Evolutionary conservation across 2,888 invertebrate genomes (phyloP).

Genomic region (Phortica magna): DNA sequence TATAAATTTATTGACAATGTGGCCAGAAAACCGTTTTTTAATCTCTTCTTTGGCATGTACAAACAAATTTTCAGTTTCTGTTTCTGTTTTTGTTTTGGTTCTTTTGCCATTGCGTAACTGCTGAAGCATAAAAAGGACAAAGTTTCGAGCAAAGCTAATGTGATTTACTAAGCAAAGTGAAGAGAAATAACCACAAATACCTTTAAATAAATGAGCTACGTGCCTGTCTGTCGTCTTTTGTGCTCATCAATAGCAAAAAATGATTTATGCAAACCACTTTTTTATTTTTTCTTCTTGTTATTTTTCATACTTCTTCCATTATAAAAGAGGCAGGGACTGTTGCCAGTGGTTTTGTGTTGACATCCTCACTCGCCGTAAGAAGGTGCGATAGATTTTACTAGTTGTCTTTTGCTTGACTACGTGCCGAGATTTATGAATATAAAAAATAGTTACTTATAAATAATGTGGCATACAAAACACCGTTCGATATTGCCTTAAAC

Average conservation of each 20-base stretch:
- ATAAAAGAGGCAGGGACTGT: too few species aligned
- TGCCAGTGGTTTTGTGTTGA: too few species aligned
- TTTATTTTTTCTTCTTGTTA: slow-evolving; percentile 26
- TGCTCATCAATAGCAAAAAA: slow-evolving; percentile 56
- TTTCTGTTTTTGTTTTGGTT: slow-evolving; percentile 26
- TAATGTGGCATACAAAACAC: too few species aligned
- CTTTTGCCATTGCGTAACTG: slow-evolving; percentile 41
- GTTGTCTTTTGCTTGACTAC: too few species aligned
- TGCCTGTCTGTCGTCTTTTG: slow-evolving; percentile 48
- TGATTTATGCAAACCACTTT: slow-evolving; percentile 54
- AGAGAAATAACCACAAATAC: slow-evolving; percentile 44
- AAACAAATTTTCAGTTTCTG: slow-evolving; percentile 43
- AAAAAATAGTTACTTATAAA: too few species aligned
- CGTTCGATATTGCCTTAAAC: too few species aligned
- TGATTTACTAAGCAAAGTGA: slow-evolving; percentile 43
- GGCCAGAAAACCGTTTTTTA: slow-evolving; percentile 14
- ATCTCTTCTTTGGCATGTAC: slow-evolving; percentile 50
- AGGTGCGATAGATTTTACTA: too few species aligned
- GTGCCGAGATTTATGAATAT: too few species aligned
- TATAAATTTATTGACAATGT: slow-evolving; percentile 67
- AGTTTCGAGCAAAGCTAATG: slow-evolving; percentile 66
- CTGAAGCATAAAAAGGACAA: slow-evolving; percentile 65
- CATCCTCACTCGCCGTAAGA: too few species aligned
- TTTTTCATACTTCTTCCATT: slow-evolving; percentile 26
- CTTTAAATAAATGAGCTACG: slow-evolving; percentile 68